Percentiles rank a stretch among this genome's conserved stretches.
Conservation (phyloP, 1,140 invertebrate species). For the Sitodiplosis mosellana region DNA sequence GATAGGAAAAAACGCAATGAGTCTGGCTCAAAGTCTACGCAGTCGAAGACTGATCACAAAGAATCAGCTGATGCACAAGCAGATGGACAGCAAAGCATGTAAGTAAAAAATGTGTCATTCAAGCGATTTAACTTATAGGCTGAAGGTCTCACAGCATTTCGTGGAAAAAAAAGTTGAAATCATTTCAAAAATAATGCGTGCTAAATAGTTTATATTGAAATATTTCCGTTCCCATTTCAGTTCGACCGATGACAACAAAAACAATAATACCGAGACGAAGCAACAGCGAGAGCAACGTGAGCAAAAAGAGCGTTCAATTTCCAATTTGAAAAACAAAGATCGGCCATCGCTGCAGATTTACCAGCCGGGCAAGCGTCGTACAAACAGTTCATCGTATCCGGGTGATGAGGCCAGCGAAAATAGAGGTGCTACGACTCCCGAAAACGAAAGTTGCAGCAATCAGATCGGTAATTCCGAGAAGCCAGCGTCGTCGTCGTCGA, state of each 20-base stretch:
- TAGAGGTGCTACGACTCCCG: not conserved
- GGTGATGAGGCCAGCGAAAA: not conserved
- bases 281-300: not conserved
- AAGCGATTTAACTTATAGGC: not conserved
- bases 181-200: not conserved
- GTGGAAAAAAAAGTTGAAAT: not conserved
- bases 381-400: slow-evolving; percentile 2
- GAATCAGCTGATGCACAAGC: not conserved
- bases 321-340: slow-evolving; percentile 26
- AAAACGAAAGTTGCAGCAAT: not conserved
- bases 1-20: not conserved
- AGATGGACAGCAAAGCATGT: not conserved
- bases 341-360: slow-evolving; percentile 23
- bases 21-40: not conserved
- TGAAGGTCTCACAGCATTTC: not conserved
- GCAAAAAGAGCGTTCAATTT: slow-evolving; percentile 9
- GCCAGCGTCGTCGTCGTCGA: not conserved
- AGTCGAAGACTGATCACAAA: not conserved
- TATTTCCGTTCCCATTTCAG: not conserved
- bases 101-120: not conserved
- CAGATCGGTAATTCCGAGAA: slow-evolving; percentile 8
- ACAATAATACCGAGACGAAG: not conserved
- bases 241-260: not conserved
- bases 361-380: slow-evolving; percentile 16
- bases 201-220: not conserved